These are phyloP conservation scores for Psilopogon haemacephalus DNA, from an alignment of 2,113 vertebrate genomes.

Conservation along the genomic window DNA sequence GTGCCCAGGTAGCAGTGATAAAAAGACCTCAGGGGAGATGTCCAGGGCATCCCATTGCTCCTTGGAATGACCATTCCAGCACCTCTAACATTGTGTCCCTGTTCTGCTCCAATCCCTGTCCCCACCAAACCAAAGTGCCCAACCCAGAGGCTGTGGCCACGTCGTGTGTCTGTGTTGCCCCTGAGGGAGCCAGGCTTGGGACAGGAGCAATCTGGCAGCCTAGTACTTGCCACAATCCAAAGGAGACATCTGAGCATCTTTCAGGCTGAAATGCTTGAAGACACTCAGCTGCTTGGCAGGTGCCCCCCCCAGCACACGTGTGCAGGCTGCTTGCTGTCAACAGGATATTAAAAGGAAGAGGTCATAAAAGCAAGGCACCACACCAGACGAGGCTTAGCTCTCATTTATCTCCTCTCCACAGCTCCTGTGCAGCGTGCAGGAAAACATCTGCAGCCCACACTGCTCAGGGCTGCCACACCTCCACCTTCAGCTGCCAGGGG, in stretches of 20 bases:
- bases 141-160: not conserved
- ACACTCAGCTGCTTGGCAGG: not conserved
- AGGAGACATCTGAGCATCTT: not conserved
- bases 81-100: not conserved
- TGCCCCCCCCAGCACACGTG: not conserved
- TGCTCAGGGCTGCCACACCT: not conserved
- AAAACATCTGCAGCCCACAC: not conserved
- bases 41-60: not conserved
- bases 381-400: not conserved
- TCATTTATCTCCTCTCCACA: not conserved
- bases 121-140: not conserved
- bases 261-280: not conserved
- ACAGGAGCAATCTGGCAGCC: not conserved
- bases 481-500: not conserved
- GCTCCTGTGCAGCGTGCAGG: not conserved
- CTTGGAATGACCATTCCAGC: not conserved
- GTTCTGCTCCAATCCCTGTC: not conserved
- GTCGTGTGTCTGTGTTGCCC: not conserved
- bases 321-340: conserved; percentile 19
- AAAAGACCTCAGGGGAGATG: rapidly evolving
- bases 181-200: not conserved
- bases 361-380: not conserved
- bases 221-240: not conserved
- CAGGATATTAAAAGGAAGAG: conserved; percentile 66
- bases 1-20: not conserved